A percentile compares a stretch with the other conserved stretches of the same genome.
Conservation (phyloP, 2,888 invertebrate species). For the Lithosia quadra region DNA sequence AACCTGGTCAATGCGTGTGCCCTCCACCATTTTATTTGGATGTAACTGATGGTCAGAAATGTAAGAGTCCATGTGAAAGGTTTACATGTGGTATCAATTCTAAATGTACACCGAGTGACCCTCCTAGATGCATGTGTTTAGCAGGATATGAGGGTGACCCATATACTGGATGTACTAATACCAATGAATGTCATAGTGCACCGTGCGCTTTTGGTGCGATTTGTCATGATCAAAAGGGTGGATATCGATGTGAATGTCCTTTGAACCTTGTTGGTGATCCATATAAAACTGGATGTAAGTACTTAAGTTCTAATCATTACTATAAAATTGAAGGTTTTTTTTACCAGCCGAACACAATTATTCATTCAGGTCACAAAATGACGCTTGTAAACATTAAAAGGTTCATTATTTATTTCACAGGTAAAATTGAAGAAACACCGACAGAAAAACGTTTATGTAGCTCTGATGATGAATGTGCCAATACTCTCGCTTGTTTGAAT, state of each 20-base stretch:
- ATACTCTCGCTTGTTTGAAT: constrained; percentile 92
- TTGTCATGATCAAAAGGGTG: constrained; percentile 95
- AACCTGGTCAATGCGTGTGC: constrained; percentile 96
- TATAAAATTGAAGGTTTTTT: too few relatives aligned
- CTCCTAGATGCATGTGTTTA: constrained; percentile 95
- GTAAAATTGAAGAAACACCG: constrained; percentile 72
- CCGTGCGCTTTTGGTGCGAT: constrained; percentile 96
- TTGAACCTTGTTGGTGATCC: constrained; percentile 94
- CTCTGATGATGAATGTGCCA: constrained; percentile 92
- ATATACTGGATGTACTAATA: constrained; percentile 93
- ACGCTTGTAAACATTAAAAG: not conserved
- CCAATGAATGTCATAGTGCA: constrained; percentile 94
- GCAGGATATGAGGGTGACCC: constrained; percentile 95
- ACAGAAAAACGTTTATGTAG: constrained; percentile 90
- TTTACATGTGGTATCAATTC: constrained; percentile 96
- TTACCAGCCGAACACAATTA: constrained; percentile 53
- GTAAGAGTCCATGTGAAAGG: constrained; percentile 97
- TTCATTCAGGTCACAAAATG: not conserved
- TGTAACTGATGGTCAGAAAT: constrained; percentile 92
- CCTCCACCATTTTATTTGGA: constrained; percentile 96
- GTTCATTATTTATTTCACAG: constrained; percentile 47
- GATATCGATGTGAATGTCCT: constrained; percentile 95
- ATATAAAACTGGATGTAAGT: constrained; percentile 93
- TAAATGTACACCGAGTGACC: constrained; percentile 95
- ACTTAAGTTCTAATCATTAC: constrained; percentile 29